phyloP scores from a whole-genome alignment of 2,888 invertebrate genomes.

The Agrotis exclamationis region DNA sequence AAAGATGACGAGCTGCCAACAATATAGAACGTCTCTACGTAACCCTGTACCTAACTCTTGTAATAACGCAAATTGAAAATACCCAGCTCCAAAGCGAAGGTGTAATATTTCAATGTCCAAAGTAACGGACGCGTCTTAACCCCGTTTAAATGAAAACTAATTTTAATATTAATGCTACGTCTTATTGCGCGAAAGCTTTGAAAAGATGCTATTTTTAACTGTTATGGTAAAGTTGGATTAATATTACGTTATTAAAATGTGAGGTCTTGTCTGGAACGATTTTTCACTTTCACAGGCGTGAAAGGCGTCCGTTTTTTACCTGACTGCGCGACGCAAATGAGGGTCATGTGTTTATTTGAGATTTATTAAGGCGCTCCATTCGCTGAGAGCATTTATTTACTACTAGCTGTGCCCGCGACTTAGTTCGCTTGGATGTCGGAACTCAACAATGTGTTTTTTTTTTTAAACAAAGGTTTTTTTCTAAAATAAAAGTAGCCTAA shows the following conservation, averaged over 20 bases:
- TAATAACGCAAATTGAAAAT: slow-evolving; percentile 75
- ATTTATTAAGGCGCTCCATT: not conserved
- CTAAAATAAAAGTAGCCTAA: no score
- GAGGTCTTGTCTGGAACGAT: slow-evolving; percentile 13
- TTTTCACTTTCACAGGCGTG: slow-evolving; percentile 8
- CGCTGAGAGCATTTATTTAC: no score
- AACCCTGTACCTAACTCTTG: slow-evolving; percentile 49
- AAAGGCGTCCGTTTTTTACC: not conserved
- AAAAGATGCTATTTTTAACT: slow-evolving; percentile 62
- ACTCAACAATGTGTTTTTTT: no score
- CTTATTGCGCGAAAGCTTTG: slow-evolving; percentile 62
- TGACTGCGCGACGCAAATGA: no score
- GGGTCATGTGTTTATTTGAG: no score
- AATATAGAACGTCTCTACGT: slow-evolving; percentile 53
- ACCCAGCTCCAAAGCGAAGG: slow-evolving; percentile 63
- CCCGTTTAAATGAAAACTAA: slow-evolving; percentile 84
- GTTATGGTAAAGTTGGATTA: slow-evolving; percentile 60
- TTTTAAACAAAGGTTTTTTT: no score
- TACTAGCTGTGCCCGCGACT: no score
- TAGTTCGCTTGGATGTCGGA: no score
- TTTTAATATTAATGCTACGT: slow-evolving; percentile 83
- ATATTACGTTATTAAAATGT: slow-evolving; percentile 41
- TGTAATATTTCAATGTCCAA: slow-evolving; percentile 83
- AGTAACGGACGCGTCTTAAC: slow-evolving; percentile 72
- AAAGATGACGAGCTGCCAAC: slow-evolving; percentile 34